Percentiles rank a stretch among this genome's conserved stretches.
Conservation (phyloP, 1,140 invertebrate genomes). For the Anthonomus grandis region DNA sequence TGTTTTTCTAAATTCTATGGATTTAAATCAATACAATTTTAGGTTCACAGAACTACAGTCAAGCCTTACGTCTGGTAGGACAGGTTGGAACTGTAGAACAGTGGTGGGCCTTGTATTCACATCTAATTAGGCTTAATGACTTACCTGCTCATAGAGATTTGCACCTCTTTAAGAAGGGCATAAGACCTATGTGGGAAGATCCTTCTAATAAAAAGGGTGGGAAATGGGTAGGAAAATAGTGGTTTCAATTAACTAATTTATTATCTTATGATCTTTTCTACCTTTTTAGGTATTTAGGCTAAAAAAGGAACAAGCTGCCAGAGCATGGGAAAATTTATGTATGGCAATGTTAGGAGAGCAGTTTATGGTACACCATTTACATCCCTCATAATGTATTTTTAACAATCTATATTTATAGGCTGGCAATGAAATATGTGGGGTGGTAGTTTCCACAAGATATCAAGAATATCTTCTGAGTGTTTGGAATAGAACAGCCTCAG, state of each 20-base stretch:
- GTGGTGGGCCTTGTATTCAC: slow-evolving; percentile 94
- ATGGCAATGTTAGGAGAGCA: slow-evolving; percentile 98
- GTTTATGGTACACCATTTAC: slow-evolving; percentile 78
- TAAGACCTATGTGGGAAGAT: slow-evolving; percentile 99
- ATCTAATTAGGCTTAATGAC: slow-evolving; percentile 84
- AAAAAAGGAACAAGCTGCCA: slow-evolving; percentile 89
- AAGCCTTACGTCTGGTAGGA: slow-evolving; percentile 78
- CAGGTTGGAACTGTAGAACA: slow-evolving; percentile 90
- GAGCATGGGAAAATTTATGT: slow-evolving; percentile 98
- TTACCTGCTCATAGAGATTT: slow-evolving; percentile 89
- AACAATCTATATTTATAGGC: slow-evolving; percentile 43
- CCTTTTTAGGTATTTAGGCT: slow-evolving; percentile 67
- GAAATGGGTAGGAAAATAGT: slow-evolving; percentile 75
- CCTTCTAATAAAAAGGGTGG: slow-evolving; percentile 91
- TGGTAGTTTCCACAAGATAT: slow-evolving; percentile 76
- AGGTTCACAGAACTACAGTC: slow-evolving; percentile 45
- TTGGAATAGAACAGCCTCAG: slow-evolving; percentile 94
- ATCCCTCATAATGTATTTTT: not conserved
- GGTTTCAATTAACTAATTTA: not conserved
- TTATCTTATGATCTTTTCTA: not conserved
- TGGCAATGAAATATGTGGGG: slow-evolving; percentile 98
- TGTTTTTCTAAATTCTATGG: too few relatives aligned
- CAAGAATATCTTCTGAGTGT: slow-evolving; percentile 97
- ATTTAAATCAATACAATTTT: slow-evolving; percentile 3
- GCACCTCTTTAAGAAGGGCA: slow-evolving; percentile 97